Evolutionary conservation across 2,113 vertebrate species (phyloP).

Genomic region (Esox niger): DNA sequence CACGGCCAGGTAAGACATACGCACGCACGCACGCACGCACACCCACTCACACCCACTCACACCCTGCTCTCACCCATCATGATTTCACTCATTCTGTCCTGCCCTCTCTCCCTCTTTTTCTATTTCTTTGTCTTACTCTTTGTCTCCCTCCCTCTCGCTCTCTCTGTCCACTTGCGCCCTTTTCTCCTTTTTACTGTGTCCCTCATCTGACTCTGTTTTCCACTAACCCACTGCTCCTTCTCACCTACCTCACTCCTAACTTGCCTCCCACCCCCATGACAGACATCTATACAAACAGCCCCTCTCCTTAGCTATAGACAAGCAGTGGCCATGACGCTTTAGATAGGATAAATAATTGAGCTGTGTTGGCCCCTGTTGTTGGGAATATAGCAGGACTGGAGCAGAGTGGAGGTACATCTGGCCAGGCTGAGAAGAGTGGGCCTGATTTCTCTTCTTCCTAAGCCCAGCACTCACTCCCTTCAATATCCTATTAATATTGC

Average conservation of each 20-base stretch:
- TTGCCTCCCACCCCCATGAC: neutral
- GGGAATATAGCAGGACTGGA: slow-evolving; percentile 33
- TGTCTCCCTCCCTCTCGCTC: neutral
- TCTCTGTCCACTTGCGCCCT: neutral
- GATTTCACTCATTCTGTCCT: too few relatives aligned
- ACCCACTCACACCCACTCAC: neutral
- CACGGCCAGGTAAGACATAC: slow-evolving; percentile 76
- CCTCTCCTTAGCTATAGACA: slow-evolving; percentile 29
- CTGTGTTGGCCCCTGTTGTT: slow-evolving; percentile 58
- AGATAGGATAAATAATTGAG: slow-evolving; percentile 72
- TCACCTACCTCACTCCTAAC: neutral
- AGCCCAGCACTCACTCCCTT: slow-evolving; percentile 68
- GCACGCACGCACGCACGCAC: slow-evolving; percentile 22
- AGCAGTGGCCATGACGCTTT: slow-evolving; percentile 42
- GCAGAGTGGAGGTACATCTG: too few relatives aligned
- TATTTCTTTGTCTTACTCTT: neutral
- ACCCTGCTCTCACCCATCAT: too few relatives aligned
- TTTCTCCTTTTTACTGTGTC: neutral
- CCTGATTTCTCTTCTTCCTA: slow-evolving; percentile 47
- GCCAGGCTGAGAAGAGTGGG: too few relatives aligned
- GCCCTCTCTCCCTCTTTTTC: neutral
- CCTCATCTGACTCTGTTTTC: neutral
- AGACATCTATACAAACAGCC: neutral
- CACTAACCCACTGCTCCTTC: neutral
- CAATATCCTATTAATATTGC: slow-evolving; percentile 76